phyloP scores from a whole-genome alignment of 2,113 vertebrate genomes.

The Rhagologus leucostigma region DNA sequence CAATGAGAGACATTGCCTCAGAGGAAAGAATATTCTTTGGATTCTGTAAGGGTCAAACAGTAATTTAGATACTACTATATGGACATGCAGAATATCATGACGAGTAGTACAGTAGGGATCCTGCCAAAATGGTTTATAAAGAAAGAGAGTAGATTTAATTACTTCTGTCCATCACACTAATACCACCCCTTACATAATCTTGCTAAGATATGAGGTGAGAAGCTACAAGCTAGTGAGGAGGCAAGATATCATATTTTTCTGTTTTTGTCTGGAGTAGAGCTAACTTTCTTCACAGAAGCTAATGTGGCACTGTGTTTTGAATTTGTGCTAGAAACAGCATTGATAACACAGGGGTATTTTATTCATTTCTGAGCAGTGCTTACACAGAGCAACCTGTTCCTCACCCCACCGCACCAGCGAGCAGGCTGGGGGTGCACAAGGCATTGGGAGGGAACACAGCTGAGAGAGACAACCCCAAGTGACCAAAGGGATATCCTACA shows the following conservation, averaged over 20 bases:
- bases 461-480: not conserved
- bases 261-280: fast-evolving
- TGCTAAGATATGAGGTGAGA: not conserved
- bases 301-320: not conserved
- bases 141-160: not conserved
- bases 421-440: not conserved
- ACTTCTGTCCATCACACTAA: not conserved
- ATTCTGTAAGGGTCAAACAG: not conserved
- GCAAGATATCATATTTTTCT: not conserved
- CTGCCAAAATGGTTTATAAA: not conserved
- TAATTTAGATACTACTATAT: not conserved
- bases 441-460: not conserved
- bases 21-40: not conserved
- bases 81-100: not conserved
- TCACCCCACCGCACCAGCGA: fast-evolving
- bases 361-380: not conserved
- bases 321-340: not conserved
- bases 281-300: not conserved
- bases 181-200: not conserved
- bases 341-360: not conserved
- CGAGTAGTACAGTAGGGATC: not conserved
- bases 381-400: not conserved
- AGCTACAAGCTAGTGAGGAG: not conserved
- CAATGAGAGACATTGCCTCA: not conserved
- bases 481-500: not conserved